Evolutionary conservation across 2,113 vertebrate genomes (phyloP).

Genomic region (Hippoglossus stenolepis): DNA sequence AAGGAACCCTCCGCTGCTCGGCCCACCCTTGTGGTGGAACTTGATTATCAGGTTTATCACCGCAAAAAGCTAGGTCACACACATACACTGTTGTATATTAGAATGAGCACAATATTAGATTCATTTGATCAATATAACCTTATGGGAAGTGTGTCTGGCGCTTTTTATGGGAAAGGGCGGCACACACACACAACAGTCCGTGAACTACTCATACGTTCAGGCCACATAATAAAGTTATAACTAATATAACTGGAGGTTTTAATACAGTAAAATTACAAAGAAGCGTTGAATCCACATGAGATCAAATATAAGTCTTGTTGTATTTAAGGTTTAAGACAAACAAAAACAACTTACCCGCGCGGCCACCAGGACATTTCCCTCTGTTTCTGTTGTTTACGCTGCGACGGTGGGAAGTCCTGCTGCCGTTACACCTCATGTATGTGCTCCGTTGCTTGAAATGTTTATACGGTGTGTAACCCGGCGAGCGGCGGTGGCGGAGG

Average conservation of each 20-base stretch:
- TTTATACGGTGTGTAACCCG: neutral
- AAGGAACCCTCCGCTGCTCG: neutral
- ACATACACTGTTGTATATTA: neutral
- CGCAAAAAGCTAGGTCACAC: accelerated
- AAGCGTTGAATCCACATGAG: neutral
- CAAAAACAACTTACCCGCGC: slow-evolving; percentile 78
- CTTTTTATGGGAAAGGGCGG: slow-evolving; percentile 64
- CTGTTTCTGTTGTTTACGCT: slow-evolving; percentile 46
- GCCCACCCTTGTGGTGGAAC: neutral
- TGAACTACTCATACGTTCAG: neutral
- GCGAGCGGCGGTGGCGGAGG: neutral
- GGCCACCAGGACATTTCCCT: slow-evolving; percentile 82
- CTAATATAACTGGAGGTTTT: neutral
- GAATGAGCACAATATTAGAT: neutral
- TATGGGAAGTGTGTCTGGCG: neutral
- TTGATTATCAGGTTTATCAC: slow-evolving; percentile 9
- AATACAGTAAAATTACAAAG: neutral
- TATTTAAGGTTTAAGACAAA: neutral
- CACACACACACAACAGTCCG: neutral
- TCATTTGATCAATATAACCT: neutral
- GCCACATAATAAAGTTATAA: too few species aligned
- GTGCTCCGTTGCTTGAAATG: neutral
- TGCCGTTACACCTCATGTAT: slow-evolving; percentile 23
- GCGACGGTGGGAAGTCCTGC: slow-evolving; percentile 1
- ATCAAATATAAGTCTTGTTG: neutral